phyloP scores from a whole-genome alignment of 2,888 invertebrate genomes.

The Dasypolia templi region DNA sequence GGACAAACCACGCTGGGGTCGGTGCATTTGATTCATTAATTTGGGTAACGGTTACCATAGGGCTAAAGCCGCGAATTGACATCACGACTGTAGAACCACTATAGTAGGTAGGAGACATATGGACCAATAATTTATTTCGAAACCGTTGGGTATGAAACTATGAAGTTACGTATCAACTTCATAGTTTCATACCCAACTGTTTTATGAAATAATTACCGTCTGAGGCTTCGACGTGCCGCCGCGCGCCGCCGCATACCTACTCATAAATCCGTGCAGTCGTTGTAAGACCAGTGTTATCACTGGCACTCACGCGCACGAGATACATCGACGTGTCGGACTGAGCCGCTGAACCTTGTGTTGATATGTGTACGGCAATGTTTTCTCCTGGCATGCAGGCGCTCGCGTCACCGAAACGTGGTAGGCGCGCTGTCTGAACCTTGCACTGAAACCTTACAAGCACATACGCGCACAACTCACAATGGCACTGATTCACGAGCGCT shows the following conservation, averaged over 20 bases:
- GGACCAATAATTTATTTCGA: constrained; percentile 1
- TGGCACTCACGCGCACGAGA: not conserved
- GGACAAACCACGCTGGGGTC: too few species aligned
- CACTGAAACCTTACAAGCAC: constrained; percentile 21
- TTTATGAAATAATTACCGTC: constrained; percentile 15
- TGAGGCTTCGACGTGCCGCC: constrained; percentile 1
- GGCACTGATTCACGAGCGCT: constrained; percentile 1
- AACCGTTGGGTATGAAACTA: not conserved
- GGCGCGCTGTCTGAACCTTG: constrained; percentile 1
- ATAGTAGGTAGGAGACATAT: not conserved
- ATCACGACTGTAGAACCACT: not conserved
- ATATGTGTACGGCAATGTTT: not conserved
- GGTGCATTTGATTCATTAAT: too few species aligned
- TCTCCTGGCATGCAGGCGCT: not conserved
- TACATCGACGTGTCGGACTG: not conserved
- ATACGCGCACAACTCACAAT: not conserved
- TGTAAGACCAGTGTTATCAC: not conserved
- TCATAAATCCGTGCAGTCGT: not conserved
- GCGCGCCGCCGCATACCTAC: not conserved
- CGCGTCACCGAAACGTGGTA: not conserved
- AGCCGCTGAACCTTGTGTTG: too few species aligned
- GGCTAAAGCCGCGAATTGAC: not conserved
- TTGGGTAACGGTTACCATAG: not conserved
- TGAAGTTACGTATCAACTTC: too few species aligned
- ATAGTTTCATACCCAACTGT: too few species aligned